A percentile compares a stretch with the other conserved stretches of the same genome.
Conservation (phyloP, 2,113 vertebrate genomes). For the Eupsittula cactorum region DNA sequence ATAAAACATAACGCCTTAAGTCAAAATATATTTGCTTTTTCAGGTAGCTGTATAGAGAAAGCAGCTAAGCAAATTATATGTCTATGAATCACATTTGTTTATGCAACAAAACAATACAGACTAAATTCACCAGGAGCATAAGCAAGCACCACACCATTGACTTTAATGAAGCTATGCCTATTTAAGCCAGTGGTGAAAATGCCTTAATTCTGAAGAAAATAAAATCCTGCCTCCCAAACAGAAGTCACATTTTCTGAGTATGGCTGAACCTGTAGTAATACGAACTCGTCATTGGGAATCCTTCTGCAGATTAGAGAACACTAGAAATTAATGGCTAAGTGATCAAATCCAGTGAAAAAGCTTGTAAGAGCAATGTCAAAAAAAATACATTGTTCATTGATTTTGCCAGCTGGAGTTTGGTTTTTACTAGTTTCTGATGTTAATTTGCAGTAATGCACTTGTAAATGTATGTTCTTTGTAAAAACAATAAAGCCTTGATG, state of each 20-base stretch:
- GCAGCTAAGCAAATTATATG: slow-evolving; percentile 48
- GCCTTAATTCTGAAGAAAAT: not conserved
- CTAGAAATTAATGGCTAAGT: not conserved
- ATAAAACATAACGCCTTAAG: slow-evolving; percentile 31
- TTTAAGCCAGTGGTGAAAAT: slow-evolving; percentile 2
- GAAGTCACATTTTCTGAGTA: not conserved
- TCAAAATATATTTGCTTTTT: slow-evolving; percentile 28
- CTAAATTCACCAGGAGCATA: slow-evolving; percentile 3
- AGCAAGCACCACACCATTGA: not conserved
- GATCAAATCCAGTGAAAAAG: not conserved
- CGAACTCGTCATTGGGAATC: not conserved
- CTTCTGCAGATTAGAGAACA: not conserved
- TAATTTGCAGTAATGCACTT: not conserved
- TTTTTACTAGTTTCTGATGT: not conserved
- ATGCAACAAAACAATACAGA: not conserved
- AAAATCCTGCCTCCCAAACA: not conserved
- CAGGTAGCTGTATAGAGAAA: slow-evolving; percentile 1
- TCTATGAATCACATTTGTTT: slow-evolving; percentile 32
- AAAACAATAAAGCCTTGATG: not conserved
- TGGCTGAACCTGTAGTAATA: not conserved
- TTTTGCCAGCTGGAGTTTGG: not conserved
- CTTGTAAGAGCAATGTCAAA: not conserved
- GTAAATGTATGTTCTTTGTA: not conserved
- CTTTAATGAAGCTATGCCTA: not conserved
- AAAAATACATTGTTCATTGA: not conserved